These are phyloP conservation scores for Neoaliturus tenellus DNA, from an alignment of 2,888 invertebrate species.

Conservation along the genomic window DNA sequence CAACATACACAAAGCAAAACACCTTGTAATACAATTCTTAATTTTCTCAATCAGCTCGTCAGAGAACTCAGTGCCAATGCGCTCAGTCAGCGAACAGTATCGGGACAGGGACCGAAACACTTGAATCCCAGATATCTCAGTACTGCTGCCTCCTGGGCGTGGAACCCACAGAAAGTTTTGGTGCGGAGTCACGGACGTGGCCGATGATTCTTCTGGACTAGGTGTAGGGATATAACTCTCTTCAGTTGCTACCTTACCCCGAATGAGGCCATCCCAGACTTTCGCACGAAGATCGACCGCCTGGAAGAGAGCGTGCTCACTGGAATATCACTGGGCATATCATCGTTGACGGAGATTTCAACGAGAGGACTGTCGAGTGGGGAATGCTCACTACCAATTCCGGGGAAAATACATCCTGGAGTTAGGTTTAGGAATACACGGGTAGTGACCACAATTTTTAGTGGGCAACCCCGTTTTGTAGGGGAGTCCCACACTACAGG, in stretches of 20 bases:
- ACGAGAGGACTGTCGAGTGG: no score
- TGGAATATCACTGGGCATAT: background rate
- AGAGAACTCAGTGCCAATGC: constrained; percentile 52
- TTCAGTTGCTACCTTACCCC: constrained; percentile 59
- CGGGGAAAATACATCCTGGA: no score
- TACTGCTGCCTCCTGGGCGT: constrained; percentile 63
- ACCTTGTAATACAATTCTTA: no score
- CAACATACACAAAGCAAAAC: no score
- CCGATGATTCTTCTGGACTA: constrained; percentile 57
- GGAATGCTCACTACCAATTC: no score
- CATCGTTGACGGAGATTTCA: constrained; percentile 57
- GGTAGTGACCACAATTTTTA: no score
- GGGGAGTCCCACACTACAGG: no score
- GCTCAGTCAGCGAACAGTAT: constrained; percentile 63
- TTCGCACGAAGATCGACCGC: background rate
- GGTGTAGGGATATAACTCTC: constrained; percentile 45
- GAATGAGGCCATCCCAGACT: constrained; percentile 54
- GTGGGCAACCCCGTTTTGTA: no score
- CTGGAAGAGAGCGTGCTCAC: background rate
- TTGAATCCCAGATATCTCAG: constrained; percentile 57
- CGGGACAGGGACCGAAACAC: background rate
- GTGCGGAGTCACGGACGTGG: constrained; percentile 46
- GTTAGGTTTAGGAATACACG: no score
- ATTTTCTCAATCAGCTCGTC: constrained; percentile 58
- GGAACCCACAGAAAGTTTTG: background rate